Evolutionary conservation across 2,113 vertebrate genomes (phyloP).

Genomic region (Caloenas nicobarica): DNA sequence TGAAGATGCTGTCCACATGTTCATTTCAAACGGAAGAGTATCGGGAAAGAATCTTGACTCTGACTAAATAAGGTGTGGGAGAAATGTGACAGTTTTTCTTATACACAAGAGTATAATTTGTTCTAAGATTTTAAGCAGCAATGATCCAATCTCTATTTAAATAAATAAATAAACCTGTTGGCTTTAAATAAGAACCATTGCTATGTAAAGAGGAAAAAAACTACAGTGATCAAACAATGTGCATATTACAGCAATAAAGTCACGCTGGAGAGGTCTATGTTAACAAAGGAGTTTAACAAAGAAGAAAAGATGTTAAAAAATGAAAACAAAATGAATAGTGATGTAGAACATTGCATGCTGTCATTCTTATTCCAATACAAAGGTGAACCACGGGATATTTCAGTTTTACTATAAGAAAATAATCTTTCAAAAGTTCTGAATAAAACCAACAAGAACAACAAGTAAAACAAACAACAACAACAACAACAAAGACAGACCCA

Average conservation of each 20-base stretch:
- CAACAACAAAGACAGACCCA: background rate
- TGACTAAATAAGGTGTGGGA: background rate
- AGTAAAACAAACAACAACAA: background rate
- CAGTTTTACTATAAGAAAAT: background rate
- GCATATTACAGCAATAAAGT: background rate
- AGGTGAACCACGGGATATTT: background rate
- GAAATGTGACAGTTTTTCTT: background rate
- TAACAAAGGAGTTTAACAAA: background rate
- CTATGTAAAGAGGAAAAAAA: background rate
- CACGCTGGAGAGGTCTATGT: background rate
- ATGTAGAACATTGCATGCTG: background rate
- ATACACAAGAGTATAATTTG: background rate
- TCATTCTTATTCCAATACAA: background rate
- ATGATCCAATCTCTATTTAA: background rate
- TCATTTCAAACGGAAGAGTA: background rate
- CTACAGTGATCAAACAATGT: background rate
- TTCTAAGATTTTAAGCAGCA: background rate
- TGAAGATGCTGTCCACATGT: background rate
- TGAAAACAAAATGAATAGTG: background rate
- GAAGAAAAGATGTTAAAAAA: background rate
- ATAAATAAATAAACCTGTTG: background rate
- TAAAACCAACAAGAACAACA: background rate
- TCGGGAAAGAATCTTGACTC: background rate
- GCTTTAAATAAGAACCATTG: background rate
- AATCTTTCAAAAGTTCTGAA: background rate